Percentiles rank a stretch among this genome's conserved stretches.
Evolutionary conservation across 2,888 invertebrate genomes (phyloP).

Genomic region (Hesperia comma): DNA sequence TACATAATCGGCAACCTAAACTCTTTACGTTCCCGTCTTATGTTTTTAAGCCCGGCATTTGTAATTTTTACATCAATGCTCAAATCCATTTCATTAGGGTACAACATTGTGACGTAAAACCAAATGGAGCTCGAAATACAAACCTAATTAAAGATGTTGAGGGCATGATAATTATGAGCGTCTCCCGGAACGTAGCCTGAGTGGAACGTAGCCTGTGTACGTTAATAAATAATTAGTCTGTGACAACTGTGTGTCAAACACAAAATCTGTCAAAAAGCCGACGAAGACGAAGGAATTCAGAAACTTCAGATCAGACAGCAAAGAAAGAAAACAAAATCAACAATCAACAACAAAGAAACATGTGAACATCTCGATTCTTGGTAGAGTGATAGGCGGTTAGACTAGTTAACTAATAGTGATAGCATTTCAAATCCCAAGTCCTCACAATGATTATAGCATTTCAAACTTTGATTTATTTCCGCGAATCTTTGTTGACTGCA

Average conservation of each 20-base stretch:
- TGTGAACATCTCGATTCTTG: slow-evolving; percentile 67
- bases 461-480: slow-evolving; percentile 73
- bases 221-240: too few relatives aligned
- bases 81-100: too few relatives aligned
- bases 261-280: not conserved
- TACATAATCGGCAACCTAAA: too few relatives aligned
- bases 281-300: slow-evolving; percentile 5
- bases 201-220: too few relatives aligned
- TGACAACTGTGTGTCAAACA: not conserved
- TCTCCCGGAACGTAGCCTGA: too few relatives aligned
- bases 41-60: too few relatives aligned
- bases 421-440: slow-evolving; percentile 62
- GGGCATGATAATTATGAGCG: too few relatives aligned
- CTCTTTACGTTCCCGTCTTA: too few relatives aligned
- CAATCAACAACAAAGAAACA: slow-evolving; percentile 54
- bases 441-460: slow-evolving; percentile 74
- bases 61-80: too few relatives aligned
- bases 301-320: slow-evolving; percentile 25
- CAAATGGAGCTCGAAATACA: too few relatives aligned
- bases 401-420: slow-evolving; percentile 40
- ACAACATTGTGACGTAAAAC: too few relatives aligned
- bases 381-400: slow-evolving; percentile 49
- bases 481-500: slow-evolving; percentile 65
- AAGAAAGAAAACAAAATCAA: slow-evolving; percentile 53
- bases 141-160: too few relatives aligned